Percentiles rank a stretch among this genome's conserved stretches.
Evolutionary conservation across 2,888 invertebrate genomes (phyloP).

Genomic region (Trachelus troglodyta): DNA sequence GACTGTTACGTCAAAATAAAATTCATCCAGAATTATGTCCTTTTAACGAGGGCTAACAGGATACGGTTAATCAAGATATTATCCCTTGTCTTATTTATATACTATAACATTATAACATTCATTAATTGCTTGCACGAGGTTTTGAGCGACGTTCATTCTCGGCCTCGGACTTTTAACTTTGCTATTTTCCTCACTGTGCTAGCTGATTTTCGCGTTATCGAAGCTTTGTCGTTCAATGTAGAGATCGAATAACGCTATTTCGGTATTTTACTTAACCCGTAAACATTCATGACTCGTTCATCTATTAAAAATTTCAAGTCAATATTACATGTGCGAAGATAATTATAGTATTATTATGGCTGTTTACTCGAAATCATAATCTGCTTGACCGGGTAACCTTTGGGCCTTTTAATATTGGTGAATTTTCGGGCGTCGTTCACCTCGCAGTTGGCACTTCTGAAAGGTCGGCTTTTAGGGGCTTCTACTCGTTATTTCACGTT

Average conservation of each 20-base stretch:
- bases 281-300: neutral
- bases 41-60: neutral
- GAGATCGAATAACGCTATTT: neutral
- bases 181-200: neutral
- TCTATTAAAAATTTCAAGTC: neutral
- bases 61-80: constrained; percentile 1
- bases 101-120: neutral
- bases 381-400: neutral
- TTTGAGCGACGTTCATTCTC: neutral
- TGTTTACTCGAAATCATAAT: neutral
- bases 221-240: neutral
- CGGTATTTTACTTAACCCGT: neutral
- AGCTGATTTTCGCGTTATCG: neutral
- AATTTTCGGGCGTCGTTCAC: neutral
- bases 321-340: no score
- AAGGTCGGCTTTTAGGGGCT: neutral
- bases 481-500: neutral
- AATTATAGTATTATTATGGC: neutral
- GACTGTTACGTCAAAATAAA: neutral
- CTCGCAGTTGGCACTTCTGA: neutral
- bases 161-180: neutral
- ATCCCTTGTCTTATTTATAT: neutral
- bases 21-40: neutral
- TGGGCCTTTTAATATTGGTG: neutral
- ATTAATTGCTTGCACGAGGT: no score